Base-by-base conservation (phyloP, 2,797 vertebrate species). In the Helostoma temminkii region DNA sequence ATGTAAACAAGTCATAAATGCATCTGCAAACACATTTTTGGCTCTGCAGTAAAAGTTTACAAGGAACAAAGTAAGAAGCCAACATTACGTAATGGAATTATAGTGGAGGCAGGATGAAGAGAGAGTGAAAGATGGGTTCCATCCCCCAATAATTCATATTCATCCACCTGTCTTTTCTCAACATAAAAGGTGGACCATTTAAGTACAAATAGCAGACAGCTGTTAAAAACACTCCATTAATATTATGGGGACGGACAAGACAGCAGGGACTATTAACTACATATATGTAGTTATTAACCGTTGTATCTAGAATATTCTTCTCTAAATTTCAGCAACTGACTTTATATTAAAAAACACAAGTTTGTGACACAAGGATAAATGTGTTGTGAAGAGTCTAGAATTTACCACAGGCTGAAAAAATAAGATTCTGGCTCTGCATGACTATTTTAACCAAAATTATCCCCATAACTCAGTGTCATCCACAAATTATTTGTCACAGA, bases 1-100 rank as follows among this genome's bases (percentile, higher is more conserved):
- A 86, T 83, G 78, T 89, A 91, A 93, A 89, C 85, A 90, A 83
- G 68, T 59, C 83, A 52, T 83, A 69, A 85, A 85, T 75, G 78
- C 80, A 85, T 89, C 79, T 77, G 74, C 71, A 84, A 88, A 86
- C 81, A 80, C 78, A 75, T 75, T 83, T 79, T 76, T 84, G 74
- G 71, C 62, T 71, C 42, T 10, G 53, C 71, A 58, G 62, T 84
- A 65, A 83, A 87, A 80, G 63, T 88, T 88, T 86, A 87, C 82
- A 77, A 79, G 82, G 65, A 70, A 58, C 63, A 52, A 68, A 77
- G 71, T 71, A 62, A 71, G 68, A 83, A 78, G 45, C 71, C 65
- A 66, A 49, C 5, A 6, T 92, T 87, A 74, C 14, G 46, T 68
- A 89, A 86, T 7, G 0, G n/a, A 62, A 36, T 11, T 57, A 34